Evolutionary conservation across 2,113 vertebrate species (phyloP), one percentile per base, ranked within the genome.

Genomic region (Oreocharis arfaki): DNA sequence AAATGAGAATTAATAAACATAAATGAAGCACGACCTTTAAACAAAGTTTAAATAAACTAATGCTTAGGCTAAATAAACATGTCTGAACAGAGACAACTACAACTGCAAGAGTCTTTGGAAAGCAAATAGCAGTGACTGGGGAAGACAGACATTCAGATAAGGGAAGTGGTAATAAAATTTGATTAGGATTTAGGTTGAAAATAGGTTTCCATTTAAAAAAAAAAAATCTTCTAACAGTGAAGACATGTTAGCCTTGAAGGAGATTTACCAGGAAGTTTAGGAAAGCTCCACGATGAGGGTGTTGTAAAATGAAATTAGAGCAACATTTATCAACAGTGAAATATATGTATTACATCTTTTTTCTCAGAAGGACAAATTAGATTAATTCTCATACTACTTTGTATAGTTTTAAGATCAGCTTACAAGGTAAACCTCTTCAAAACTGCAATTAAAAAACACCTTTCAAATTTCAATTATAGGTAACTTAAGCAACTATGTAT

Each of bases 1-100:
- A 96, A 95, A 91, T 74, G 60, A 93, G 76, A 87, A 78, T 50
- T 80, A 84, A 63, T 95, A 84, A 86, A 95, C n/a, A 79, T 64
- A 92, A 95, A 95, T 49, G 80, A 95, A 89, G 68, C 35, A 67
- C 70, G 64, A 81, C 81, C 64, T 96, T 84, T 67, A 87, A 1
- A 11, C 50, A 86, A 94, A 84, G 41, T 84, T 96, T 86, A 93
- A 79, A 63, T 65, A 63, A 89, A 91, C 32, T 86, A 68, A 81
- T 89, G 42, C 42, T 73, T 74, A 89, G 37, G 32, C 84, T 86
- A 91, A 95, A 84, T 86, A 92, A 84, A 84, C 0, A 0, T 63
- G 89, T 70, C 73, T 50, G 30, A 89, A 74, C 18, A 61, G 50
- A 91, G 84, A 81, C 70, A 91, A 89, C 59, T 69, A 68, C 13